Conservation (phyloP, 2,797 vertebrate species). For the Tapirus indicus region DNA sequence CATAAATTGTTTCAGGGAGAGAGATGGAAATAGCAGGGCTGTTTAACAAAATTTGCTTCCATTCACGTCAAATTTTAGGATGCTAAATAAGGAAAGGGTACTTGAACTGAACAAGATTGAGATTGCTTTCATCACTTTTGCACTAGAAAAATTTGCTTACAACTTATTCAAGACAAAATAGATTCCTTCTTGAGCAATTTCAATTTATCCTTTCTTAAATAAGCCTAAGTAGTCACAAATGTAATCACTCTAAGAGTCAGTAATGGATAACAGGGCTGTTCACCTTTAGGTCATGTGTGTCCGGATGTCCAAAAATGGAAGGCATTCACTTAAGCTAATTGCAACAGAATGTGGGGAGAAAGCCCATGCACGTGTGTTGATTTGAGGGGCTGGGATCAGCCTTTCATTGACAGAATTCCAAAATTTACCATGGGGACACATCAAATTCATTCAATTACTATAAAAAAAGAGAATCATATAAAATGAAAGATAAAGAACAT, state of each 20-base stretch:
- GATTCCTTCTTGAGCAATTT: slow-evolving; percentile 12
- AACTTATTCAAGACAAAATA: neutral
- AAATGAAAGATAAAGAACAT: slow-evolving; percentile 39
- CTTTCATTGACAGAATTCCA: neutral
- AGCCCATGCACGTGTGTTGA: neutral
- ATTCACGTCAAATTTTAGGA: neutral
- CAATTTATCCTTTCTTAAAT: neutral
- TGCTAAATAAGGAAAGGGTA: neutral
- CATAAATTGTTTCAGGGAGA: neutral
- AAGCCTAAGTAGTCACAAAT: neutral
- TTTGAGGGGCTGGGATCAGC: neutral
- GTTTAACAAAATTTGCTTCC: neutral
- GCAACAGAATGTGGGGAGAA: neutral
- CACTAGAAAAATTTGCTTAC: neutral
- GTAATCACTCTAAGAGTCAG: neutral
- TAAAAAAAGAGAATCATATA: neutral
- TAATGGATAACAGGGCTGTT: neutral
- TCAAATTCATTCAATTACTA: slow-evolving; percentile 1
- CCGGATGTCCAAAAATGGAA: neutral
- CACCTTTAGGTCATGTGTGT: neutral
- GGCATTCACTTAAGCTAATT: neutral
- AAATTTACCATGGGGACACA: neutral
- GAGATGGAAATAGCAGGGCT: neutral
- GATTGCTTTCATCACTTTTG: neutral
- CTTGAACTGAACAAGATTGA: neutral